phyloP scores from a whole-genome alignment of 2,113 vertebrate genomes.

The Rhegmatorhina hoffmannsi region DNA sequence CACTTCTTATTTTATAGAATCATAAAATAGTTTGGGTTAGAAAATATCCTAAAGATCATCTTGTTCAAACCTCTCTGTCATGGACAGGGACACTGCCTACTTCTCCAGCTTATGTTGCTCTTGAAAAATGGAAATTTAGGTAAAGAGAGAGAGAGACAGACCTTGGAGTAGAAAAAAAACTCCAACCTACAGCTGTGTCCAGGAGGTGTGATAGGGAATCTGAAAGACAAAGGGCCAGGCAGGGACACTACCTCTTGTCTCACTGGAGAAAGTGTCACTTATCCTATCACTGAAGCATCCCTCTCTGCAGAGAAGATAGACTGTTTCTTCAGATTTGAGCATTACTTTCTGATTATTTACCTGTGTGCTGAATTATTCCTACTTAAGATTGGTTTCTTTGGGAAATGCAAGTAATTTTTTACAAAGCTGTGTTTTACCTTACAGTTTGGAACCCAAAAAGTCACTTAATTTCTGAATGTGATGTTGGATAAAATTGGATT shows the following conservation, averaged over 20 bases:
- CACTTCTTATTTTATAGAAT: not conserved
- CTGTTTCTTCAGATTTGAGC: not conserved
- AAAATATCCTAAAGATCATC: not conserved
- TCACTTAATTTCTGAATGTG: not conserved
- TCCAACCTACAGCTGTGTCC: fast-evolving
- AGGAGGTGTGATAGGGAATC: not conserved
- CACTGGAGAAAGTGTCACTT: not conserved
- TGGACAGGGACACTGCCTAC: too few species aligned
- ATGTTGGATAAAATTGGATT: not conserved
- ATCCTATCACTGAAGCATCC: not conserved
- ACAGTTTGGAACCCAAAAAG: not conserved
- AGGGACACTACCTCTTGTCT: not conserved
- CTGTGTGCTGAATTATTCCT: not conserved
- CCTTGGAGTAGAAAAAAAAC: not conserved
- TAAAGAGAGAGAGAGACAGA: not conserved
- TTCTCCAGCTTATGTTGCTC: not conserved
- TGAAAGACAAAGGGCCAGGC: not conserved
- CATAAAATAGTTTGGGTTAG: not conserved
- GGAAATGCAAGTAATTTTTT: not conserved
- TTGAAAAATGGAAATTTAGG: not conserved
- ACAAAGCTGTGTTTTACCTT: not conserved
- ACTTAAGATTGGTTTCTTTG: not conserved
- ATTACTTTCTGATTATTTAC: not conserved
- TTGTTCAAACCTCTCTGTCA: not conserved
- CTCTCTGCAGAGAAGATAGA: not conserved